These are phyloP conservation scores for Agrochola macilenta DNA, from an alignment of 2,888 invertebrate genomes.

Conservation along the genomic window DNA sequence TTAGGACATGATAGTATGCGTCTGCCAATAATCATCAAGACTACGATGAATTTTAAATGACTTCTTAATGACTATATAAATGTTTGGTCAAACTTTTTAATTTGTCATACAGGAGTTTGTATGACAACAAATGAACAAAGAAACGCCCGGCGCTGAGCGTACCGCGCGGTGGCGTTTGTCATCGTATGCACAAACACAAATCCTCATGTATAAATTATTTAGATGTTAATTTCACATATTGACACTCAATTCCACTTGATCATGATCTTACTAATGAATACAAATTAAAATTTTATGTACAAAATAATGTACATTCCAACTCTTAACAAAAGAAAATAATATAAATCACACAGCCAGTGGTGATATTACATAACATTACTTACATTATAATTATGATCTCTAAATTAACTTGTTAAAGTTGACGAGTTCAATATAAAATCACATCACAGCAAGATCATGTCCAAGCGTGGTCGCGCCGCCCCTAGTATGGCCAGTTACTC, in stretches of 20 bases:
- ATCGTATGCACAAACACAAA: constrained; percentile 61
- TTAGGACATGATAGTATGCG: constrained; percentile 33
- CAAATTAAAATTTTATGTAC: constrained; percentile 60
- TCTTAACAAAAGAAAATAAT: constrained; percentile 59
- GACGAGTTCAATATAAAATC: constrained; percentile 47
- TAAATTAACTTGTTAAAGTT: constrained; percentile 46
- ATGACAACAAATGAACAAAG: constrained; percentile 34
- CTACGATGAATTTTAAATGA: constrained; percentile 57
- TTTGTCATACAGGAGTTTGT: constrained; percentile 35
- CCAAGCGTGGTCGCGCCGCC: constrained; percentile 71
- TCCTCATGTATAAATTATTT: constrained; percentile 72
- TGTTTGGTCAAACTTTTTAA: constrained; percentile 63
- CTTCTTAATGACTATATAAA: constrained; percentile 59
- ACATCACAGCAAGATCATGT: constrained; percentile 65
- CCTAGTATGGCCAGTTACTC: constrained; percentile 79
- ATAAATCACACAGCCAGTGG: constrained; percentile 63
- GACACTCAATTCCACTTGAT: constrained; percentile 67
- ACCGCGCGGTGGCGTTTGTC: constrained; percentile 18
- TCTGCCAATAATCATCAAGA: constrained; percentile 42
- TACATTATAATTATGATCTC: constrained; percentile 55
- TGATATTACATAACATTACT: constrained; percentile 61
- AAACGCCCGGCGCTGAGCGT: constrained; percentile 35
- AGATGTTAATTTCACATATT: constrained; percentile 73
- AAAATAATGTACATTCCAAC: constrained; percentile 57
- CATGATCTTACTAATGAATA: constrained; percentile 56